Base-by-base conservation (phyloP, 2,888 invertebrate genomes). In the Carterocephalus palaemon region DNA sequence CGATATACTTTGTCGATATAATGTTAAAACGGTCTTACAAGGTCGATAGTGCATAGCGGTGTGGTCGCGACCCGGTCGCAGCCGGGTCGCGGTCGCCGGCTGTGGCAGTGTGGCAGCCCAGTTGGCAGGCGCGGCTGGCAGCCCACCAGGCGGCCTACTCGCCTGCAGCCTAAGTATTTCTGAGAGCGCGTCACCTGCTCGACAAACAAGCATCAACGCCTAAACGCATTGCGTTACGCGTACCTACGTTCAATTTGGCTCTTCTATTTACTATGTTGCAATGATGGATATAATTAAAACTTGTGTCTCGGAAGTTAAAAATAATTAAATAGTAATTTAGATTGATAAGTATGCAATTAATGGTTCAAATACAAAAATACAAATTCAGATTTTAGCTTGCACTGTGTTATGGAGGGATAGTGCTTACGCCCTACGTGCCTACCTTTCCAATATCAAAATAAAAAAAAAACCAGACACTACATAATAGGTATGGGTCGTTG, bases 91-190 rank as follows among this genome's bases (percentile, higher is more conserved):
- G 28, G 28, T 24, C 16, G 38, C 7, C 12, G 22, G 9, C 12
- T 26, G 26, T 16, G 22, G 9, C 12, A 12, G 26, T 16, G 9
- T 13, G 39, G 15, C 9, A 75, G 73, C 76, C 75, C 66, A 80
- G 61, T 81, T 81, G 80, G 81, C 80, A 76, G 64, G 46, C 48
- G 49, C 49, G 56, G 59, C 73, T 75, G 78, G 75, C 79, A 75
- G 65, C 51, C 53, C 67, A 71, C 75, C 77, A 77, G 77, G 53
- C 59, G 48, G 52, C 60, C 56, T 54, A 62, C 56, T 53, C 52
- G 51, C 53, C 58, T 60, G 53, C 60, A 59, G 51, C 62, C 63
- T 62, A 62, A 61, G 63, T 77, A 79, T 79, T 80, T 75, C 56
- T 64, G 70, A 53, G 57, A 61, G 41, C 64, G 56, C 76, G 73